Evolutionary conservation across 2,797 vertebrate genomes (phyloP).

Genomic region (Anisognathus igniventris): DNA sequence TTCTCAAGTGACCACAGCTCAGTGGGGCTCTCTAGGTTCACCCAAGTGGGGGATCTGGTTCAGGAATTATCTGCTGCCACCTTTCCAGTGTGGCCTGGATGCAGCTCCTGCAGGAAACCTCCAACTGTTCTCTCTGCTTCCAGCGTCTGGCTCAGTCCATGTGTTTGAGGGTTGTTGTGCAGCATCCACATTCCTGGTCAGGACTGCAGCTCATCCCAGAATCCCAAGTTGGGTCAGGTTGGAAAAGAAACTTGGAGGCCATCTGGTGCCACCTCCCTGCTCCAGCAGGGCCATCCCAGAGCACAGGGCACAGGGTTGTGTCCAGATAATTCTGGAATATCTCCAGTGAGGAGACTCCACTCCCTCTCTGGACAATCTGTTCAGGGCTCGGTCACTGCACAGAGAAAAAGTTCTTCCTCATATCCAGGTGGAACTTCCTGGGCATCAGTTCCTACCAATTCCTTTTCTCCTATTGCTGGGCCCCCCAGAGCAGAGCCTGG

Average conservation of each 20-base stretch:
- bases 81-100: background rate
- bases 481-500: rapidly evolving
- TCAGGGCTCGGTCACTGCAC: rapidly evolving
- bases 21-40: background rate
- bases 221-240: background rate
- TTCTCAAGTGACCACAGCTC: background rate
- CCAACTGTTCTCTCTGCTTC: background rate
- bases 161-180: background rate
- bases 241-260: background rate
- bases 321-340: background rate
- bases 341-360: background rate
- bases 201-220: background rate
- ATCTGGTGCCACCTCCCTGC: background rate
- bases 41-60: background rate
- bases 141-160: rapidly evolving
- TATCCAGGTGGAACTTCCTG: background rate
- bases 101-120: background rate
- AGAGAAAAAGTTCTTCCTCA: background rate
- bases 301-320: background rate
- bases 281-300: background rate
- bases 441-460: background rate
- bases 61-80: background rate
- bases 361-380: background rate
- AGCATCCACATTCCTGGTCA: background rate
- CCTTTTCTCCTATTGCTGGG: background rate